A percentile compares a stretch with the other conserved stretches of the same genome.
Evolutionary conservation across 2,888 invertebrate species (phyloP).

Genomic region (Patella pellucida): DNA sequence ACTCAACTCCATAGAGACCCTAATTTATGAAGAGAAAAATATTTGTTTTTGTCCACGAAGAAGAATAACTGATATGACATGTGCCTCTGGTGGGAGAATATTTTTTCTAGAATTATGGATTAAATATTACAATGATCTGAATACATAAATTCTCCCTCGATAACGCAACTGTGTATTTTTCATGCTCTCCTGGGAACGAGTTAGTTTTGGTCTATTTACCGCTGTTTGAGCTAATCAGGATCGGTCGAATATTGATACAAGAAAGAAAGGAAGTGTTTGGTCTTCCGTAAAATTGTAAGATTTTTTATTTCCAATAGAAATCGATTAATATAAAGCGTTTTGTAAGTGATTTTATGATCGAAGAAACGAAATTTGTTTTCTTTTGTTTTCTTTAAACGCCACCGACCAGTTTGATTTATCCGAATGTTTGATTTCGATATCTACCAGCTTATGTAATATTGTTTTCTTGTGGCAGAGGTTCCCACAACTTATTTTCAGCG

Average conservation of each 20-base stretch:
- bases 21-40: conserved; percentile 1
- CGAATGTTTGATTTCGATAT: too few species aligned
- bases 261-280: too few species aligned
- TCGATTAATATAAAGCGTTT: too few species aligned
- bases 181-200: not conserved
- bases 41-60: not conserved
- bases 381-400: too few species aligned
- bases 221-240: not conserved
- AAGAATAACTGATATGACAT: conserved; percentile 5
- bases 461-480: too few species aligned
- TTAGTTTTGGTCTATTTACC: conserved; percentile 1
- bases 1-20: not conserved
- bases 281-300: too few species aligned
- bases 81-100: not conserved
- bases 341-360: too few species aligned
- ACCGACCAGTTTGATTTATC: too few species aligned
- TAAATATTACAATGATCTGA: not conserved
- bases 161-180: not conserved
- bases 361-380: too few species aligned
- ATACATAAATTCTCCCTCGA: not conserved
- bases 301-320: too few species aligned
- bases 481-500: too few species aligned
- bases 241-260: not conserved
- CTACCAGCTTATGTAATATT: too few species aligned
- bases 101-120: not conserved